Evolutionary conservation across 2,113 vertebrate species (phyloP), one percentile per base, ranked within the genome.

Genomic region (Oostethus manadensis): DNA sequence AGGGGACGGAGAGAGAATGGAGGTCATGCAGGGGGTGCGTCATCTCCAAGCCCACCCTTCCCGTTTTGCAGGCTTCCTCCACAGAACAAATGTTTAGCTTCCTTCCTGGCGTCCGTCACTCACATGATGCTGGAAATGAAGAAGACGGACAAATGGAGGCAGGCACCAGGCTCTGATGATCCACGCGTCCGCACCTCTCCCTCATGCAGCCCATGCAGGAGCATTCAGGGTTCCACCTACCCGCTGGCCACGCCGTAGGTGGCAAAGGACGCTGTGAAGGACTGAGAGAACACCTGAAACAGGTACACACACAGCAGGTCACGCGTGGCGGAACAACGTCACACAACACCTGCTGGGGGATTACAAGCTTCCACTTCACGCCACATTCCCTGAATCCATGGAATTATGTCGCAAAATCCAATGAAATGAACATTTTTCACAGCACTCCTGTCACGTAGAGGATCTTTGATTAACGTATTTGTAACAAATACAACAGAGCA

Each of bases 201-300:
- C 57, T 26, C 44, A 46, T 82, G 83, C 86, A 85, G 86, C 83
- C 80, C 89, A 90, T 90, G 89, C 89, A 89, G 73, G 74, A 73
- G 82, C 82, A 86, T 81, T 84, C 76, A 75, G 22, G 62, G 66
- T 70, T 81, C 68, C 81, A 90, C 90, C 86, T 90, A 93, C 91
- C 91, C 90, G 85, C 81, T 89, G 71, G 82, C 82, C 84, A 93
- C 84, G 76, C 46, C 85, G 89, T 89, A 90, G 86, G 92, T 84
- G 70, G 88, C 82, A 89, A 89, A 91, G 74, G 81, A 88, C 82
- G 91, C 91, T 74, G 84, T 90, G 87, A 89, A 91, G 84, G 91
- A 92, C 84, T 90, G 87, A 83, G 88, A 88, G 86, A 90, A 89
- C 72, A 91, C 89, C 90, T 91, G 89, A 79, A 88, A 80, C 73